Evolutionary conservation across 2,797 vertebrate genomes (phyloP).

Genomic region (Cirrhinus mrigala): DNA sequence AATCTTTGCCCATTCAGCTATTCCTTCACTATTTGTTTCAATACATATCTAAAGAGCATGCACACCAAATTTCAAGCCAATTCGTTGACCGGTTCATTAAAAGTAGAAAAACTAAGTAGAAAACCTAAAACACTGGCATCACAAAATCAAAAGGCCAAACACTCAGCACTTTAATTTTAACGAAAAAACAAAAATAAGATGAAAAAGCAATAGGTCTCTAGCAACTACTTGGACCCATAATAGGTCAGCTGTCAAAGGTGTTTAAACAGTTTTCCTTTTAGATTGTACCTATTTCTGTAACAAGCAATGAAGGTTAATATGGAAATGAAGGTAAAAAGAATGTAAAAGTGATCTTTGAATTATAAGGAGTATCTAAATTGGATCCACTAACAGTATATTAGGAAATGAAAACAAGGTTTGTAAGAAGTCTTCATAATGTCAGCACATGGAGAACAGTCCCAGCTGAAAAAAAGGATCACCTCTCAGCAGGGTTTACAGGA

Average conservation of each 20-base stretch:
- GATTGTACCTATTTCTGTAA: background rate
- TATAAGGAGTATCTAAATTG: background rate
- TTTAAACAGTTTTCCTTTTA: background rate
- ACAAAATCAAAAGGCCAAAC: background rate
- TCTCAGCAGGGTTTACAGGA: constrained; percentile 57
- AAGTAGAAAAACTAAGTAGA: background rate
- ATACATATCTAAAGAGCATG: background rate
- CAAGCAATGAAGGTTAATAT: background rate
- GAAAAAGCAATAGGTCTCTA: background rate
- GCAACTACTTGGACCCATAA: background rate
- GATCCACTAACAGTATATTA: background rate
- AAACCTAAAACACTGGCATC: background rate
- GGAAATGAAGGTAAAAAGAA: background rate
- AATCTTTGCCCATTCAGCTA: background rate
- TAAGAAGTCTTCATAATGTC: constrained; percentile 36
- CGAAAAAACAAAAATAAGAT: background rate
- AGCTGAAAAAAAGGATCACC: constrained; percentile 59
- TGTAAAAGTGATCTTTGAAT: background rate
- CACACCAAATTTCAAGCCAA: background rate
- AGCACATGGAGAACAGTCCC: constrained; percentile 65
- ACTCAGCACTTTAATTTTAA: background rate
- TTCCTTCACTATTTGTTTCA: too few relatives aligned
- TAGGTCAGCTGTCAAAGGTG: background rate
- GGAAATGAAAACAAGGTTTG: background rate
- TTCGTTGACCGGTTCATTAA: background rate